Base-by-base conservation (phyloP, 2,113 vertebrate genomes). In the Odobenus rosmarus region DNA sequence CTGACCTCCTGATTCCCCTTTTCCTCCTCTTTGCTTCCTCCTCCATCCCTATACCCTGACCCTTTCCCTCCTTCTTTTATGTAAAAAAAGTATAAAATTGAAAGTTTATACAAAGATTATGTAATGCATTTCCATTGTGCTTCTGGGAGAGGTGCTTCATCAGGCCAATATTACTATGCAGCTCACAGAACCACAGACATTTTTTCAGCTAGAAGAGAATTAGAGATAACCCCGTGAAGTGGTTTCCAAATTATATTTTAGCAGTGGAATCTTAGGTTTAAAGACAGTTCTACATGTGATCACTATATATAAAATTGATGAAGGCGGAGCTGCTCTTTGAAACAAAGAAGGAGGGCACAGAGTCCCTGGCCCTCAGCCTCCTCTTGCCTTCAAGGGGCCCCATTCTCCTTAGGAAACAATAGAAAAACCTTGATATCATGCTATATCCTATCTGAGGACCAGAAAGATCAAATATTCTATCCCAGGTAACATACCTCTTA, bases 221-320 rank as follows among this genome's bases (percentile, higher is more conserved):
- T 97, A 98, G 93, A 95, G 81, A 98, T 90, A 98, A 96, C 92
- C 88, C 81, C 90, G 85, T 90, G 88, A 97, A 95, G 94, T 94
- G 76, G 36, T 79, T 98, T 97, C 90, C 49, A 97, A 98, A 97
- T 97, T 97, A 94, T 91, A 96, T 96, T 96, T 97, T 90, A 95
- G 92, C 67, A 85, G 62, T 88, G 6, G 51, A 92, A 85, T 94
- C 92, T 94, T 95, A 84, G 76, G 46, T 92, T 96, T 97, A 92
- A 92, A 95, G 96, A 87, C 97, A 88, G 93, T 97, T 96, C 95
- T 95, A 62, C 90, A 62, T 33, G 90, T 62, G 26, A 81, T 95
- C 74, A 94, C 53, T 96, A 92, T 76, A 90, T 62, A 95, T 33
- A 82, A 93, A 97, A 91, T 5, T 93, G 87, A 96, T 94, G 51